A percentile compares a stretch with the other conserved stretches of the same genome.
phyloP scores from a whole-genome alignment of 2,113 vertebrate genomes.

The Microtus oregoni region DNA sequence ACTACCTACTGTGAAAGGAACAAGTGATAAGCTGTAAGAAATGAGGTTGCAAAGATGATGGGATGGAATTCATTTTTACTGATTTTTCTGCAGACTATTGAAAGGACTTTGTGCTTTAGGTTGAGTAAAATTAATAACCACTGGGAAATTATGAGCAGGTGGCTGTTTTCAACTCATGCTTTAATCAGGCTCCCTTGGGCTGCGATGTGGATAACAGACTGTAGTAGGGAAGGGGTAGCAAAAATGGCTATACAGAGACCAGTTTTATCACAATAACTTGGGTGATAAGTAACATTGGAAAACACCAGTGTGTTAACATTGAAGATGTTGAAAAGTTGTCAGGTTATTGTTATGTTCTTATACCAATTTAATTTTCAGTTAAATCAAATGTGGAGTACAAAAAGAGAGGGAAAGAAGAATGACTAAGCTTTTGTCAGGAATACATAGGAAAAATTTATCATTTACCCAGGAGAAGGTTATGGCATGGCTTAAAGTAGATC shows the following conservation, averaged over 20 bases:
- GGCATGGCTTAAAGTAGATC: neutral
- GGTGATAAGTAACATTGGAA: neutral
- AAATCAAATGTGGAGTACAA: neutral
- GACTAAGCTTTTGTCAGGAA: constrained; percentile 8
- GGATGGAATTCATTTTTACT: constrained; percentile 46
- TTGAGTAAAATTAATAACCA: constrained; percentile 21
- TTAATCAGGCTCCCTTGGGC: constrained; percentile 11
- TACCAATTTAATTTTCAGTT: neutral
- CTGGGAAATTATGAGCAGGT: neutral
- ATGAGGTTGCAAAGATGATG: neutral
- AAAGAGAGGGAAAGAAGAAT: constrained; percentile 22
- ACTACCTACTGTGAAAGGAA: neutral
- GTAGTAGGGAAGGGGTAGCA: neutral
- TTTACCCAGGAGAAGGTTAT: constrained; percentile 33
- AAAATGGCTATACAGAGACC: neutral
- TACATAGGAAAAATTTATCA: constrained; percentile 3
- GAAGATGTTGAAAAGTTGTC: constrained; percentile 39
- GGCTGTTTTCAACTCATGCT: neutral
- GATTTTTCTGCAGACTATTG: neutral
- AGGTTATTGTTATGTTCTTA: constrained; percentile 25
- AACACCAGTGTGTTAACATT: neutral
- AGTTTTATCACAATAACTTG: neutral
- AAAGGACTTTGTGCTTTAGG: constrained; percentile 40
- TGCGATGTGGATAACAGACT: constrained; percentile 9
- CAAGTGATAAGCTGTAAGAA: neutral